These are phyloP conservation scores for Caranx ignobilis DNA, from an alignment of 2,113 vertebrate genomes.

Conservation along the genomic window DNA sequence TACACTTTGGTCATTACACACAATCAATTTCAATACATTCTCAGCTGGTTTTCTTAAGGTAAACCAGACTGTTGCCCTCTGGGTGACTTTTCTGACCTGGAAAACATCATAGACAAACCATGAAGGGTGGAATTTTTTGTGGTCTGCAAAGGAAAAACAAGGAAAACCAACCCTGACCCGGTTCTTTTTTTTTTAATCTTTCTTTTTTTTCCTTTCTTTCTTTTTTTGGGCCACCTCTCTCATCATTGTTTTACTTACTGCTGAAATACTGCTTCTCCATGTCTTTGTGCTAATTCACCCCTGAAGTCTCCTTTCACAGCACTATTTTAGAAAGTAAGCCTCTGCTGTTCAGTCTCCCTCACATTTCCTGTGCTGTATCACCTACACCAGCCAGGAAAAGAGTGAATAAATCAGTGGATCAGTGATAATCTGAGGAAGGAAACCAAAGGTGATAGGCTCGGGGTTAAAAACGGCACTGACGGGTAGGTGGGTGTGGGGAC, in stretches of 20 bases:
- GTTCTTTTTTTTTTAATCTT: background rate
- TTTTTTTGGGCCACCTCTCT: no score
- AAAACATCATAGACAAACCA: background rate
- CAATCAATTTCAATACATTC: background rate
- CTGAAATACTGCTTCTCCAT: background rate
- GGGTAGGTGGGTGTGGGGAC: background rate
- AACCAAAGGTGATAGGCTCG: conserved; percentile 40
- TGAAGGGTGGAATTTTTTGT: background rate
- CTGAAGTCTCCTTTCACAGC: background rate
- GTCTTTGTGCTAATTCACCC: conserved; percentile 1
- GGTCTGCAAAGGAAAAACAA: background rate
- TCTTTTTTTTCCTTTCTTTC: background rate
- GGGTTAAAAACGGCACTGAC: conserved; percentile 43
- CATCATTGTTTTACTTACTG: background rate
- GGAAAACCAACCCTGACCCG: no score
- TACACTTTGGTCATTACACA: background rate
- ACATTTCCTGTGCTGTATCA: conserved; percentile 22
- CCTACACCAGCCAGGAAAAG: conserved; percentile 4
- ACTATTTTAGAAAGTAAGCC: background rate
- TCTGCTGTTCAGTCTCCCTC: background rate
- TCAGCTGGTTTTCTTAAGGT: background rate
- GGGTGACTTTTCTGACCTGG: background rate
- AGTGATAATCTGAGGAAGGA: conserved; percentile 11
- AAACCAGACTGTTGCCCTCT: conserved; percentile 7
- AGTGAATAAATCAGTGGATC: conserved; percentile 23